Percentiles rank a stretch among this genome's conserved stretches.
These are phyloP conservation scores for Ips nitidus DNA, from an alignment of 1,140 invertebrate genomes.

Conservation along the genomic window DNA sequence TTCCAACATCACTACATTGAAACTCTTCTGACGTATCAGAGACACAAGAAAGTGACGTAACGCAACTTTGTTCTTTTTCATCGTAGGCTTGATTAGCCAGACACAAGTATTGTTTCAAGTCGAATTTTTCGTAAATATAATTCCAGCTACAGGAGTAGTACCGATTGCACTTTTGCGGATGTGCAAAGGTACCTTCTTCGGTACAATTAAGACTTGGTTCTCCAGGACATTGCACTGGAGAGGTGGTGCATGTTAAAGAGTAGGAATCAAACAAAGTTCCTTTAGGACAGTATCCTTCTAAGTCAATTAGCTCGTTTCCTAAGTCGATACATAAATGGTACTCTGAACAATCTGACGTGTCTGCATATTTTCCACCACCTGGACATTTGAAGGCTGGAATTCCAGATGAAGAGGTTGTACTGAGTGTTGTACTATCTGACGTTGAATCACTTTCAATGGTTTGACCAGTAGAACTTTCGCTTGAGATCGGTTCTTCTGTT, in stretches of 20 bases:
- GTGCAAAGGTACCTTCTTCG: constrained; percentile 34
- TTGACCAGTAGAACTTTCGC: neutral
- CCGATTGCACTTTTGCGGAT: constrained; percentile 44
- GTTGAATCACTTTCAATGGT: neutral
- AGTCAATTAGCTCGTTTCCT: constrained; percentile 29
- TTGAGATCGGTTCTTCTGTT: neutral
- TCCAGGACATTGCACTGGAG: constrained; percentile 45
- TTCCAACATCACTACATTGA: constrained; percentile 37
- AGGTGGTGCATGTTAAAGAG: constrained; percentile 39
- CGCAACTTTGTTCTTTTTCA: constrained; percentile 17
- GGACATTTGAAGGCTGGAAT: constrained; percentile 27
- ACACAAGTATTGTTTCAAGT: constrained; percentile 41
- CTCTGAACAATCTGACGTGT: constrained; percentile 36
- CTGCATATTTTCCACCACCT: constrained; percentile 42
- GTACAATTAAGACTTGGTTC: constrained; percentile 37
- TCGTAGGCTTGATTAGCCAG: constrained; percentile 30
- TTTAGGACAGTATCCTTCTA: constrained; percentile 35
- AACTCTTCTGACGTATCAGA: constrained; percentile 15
- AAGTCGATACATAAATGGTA: constrained; percentile 42
- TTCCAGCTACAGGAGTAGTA: constrained; percentile 45
- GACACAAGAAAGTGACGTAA: constrained; percentile 23
- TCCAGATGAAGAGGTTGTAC: neutral
- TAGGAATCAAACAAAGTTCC: constrained; percentile 40
- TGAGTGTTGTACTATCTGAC: neutral
- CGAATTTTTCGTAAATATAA: constrained; percentile 32